Evolutionary conservation across 2,113 vertebrate genomes (phyloP).

Genomic region (Nymphicus hollandicus): DNA sequence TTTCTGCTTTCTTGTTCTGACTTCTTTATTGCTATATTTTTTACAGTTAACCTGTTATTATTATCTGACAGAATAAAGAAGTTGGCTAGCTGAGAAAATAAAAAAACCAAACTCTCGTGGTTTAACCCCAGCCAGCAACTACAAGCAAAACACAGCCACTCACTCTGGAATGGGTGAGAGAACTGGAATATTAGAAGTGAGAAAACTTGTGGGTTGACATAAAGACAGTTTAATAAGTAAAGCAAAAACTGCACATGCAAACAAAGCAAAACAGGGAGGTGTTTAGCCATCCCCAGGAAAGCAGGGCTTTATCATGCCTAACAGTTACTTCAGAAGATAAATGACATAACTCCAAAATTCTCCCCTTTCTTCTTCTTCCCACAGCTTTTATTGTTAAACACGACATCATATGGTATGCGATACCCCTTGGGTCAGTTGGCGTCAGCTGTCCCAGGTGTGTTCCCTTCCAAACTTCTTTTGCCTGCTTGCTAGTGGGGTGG

Average conservation of each 20-base stretch:
- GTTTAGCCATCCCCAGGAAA: not conserved
- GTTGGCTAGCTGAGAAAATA: not conserved
- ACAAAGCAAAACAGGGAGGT: not conserved
- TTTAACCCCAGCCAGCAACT: not conserved
- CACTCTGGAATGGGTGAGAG: not conserved
- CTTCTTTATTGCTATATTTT: not conserved
- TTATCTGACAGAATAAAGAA: not conserved
- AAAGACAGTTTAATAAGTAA: not conserved
- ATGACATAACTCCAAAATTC: rapidly evolving
- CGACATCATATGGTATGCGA: not conserved
- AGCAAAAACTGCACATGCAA: not conserved
- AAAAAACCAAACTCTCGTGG: rapidly evolving
- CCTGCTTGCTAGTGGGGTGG: not conserved
- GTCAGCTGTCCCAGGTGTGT: not conserved
- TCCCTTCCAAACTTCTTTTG: not conserved
- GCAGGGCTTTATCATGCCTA: rapidly evolving
- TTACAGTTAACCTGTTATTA: not conserved
- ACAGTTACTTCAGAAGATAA: not conserved
- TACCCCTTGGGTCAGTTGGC: not conserved
- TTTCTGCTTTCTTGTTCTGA: not conserved
- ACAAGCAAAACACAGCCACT: not conserved
- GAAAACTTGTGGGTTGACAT: not conserved
- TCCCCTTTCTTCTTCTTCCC: not conserved
- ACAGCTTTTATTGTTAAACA: not conserved
- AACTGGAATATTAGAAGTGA: not conserved